Evolutionary conservation across 2,888 invertebrate species (phyloP).

Genomic region (Harpalus rufipes): DNA sequence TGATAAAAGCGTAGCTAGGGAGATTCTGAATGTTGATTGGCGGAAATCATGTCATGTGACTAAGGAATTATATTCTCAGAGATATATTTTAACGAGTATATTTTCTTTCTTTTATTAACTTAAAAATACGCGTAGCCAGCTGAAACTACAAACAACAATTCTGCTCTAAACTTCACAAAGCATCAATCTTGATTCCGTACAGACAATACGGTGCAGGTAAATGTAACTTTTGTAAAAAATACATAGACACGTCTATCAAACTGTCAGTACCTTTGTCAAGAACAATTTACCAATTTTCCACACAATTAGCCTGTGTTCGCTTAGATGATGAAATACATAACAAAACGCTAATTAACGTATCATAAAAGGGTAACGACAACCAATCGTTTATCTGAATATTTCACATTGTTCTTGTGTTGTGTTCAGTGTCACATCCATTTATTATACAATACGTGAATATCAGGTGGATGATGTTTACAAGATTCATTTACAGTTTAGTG

Average conservation of each 20-base stretch:
- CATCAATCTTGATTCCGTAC: not conserved
- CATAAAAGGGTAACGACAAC: conserved; percentile 33
- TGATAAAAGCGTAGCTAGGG: too few relatives aligned
- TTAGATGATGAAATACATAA: conserved; percentile 19
- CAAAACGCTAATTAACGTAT: conserved; percentile 34
- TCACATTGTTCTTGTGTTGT: not conserved
- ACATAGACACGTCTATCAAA: conserved; percentile 20
- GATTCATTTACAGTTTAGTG: too few relatives aligned
- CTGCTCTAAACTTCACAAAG: not conserved
- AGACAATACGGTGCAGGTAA: conserved; percentile 4
- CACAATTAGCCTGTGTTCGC: conserved; percentile 10
- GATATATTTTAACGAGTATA: too few relatives aligned
- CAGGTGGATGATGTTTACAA: too few relatives aligned
- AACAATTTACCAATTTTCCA: conserved; percentile 35
- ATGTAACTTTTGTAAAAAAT: not conserved
- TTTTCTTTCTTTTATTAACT: not conserved
- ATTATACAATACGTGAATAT: too few relatives aligned
- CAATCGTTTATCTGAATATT: not conserved
- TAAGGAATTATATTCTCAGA: too few relatives aligned
- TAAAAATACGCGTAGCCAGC: not conserved
- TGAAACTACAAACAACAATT: not conserved
- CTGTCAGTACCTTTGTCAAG: conserved; percentile 30
- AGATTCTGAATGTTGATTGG: too few relatives aligned
- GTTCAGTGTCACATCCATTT: not conserved
- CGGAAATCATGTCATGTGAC: too few relatives aligned